phyloP scores from a whole-genome alignment of 92 coral and sea anemone species.

The Phenganax marumi region DNA sequence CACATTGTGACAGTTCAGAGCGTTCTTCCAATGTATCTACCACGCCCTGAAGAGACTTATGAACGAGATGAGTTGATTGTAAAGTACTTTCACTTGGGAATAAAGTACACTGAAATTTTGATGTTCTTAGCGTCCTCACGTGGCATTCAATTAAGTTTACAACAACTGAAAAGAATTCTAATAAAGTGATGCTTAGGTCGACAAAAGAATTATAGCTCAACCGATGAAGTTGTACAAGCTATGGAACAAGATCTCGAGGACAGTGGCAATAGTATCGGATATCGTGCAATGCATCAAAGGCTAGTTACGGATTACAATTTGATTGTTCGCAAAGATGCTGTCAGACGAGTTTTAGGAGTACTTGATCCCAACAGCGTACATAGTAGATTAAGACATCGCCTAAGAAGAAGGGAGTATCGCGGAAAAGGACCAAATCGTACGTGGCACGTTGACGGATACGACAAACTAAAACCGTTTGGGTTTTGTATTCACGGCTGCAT shows the following conservation, averaged over 20 bases:
- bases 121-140: constrained; percentile 34
- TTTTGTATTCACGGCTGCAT: constrained; percentile 3
- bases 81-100: constrained; percentile 37
- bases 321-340: constrained; percentile 26
- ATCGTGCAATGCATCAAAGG: constrained; percentile 39
- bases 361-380: constrained; percentile 46
- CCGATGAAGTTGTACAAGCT: constrained; percentile 38
- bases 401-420: constrained; percentile 2
- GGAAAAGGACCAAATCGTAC: constrained; percentile 13
- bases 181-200: constrained; percentile 34
- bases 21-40: constrained; percentile 38
- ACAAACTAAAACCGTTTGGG: constrained; percentile 3
- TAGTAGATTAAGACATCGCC: constrained; percentile 29
- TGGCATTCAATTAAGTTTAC: constrained; percentile 43
- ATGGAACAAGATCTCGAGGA: constrained; percentile 38
- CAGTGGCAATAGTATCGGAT: constrained; percentile 43
- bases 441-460: constrained; percentile 20
- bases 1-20: constrained; percentile 20
- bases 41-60: not conserved
- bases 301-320: constrained; percentile 26
- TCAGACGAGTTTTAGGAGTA: constrained; percentile 36
- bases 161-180: constrained; percentile 35
- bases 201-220: constrained; percentile 17
- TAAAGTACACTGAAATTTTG: constrained; percentile 44
- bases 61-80: constrained; percentile 40